Evolutionary conservation across 2,888 invertebrate species (phyloP), one percentile per base, ranked within the genome.

Genomic region (Azorinus chamasolen): DNA sequence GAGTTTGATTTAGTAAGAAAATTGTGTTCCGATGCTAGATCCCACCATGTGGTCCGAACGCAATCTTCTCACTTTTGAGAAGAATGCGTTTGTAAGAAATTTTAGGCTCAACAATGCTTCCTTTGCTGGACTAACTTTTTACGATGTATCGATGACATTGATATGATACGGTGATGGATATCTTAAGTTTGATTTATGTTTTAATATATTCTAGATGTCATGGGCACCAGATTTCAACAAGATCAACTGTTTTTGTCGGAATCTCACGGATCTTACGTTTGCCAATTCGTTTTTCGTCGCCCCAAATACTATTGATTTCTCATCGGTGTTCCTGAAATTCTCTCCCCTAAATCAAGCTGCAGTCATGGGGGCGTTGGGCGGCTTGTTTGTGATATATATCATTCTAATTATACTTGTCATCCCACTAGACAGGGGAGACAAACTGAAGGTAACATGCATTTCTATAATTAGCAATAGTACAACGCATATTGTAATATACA

Each of bases 301-400:
- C 1, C 90, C 91, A 22, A 92, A 92, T 77, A 87, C 90, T 1
- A 92, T 92, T 20, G 90, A 92, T 83, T 92, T 92, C 74, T 83
- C 78, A 22, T 89, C 88, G 0, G 91, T 92, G 12, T 90, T 87
- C 62, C 59, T 75, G 27, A 89, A 87, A 74, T 91, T 92, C 75
- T 89, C 91, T 45, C 89, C 91, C 39, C 65, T 87, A 22, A 90
- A 87, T 65, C 91, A 90, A 63, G 93, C 93, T 69, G 86, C 92
- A 1, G 91, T 91, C 14, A 89, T 93, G 50, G 92, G 91, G 66
- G 72, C 89, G 5, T 86, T 92, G 3, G 72, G 91, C 14, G 87
- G 91, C n/a, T 48, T 91, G 10, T 83, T 87, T 3, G 66, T 89
- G 0, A 54, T 86, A 10, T 69, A 90, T 14, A 86, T 87, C 55